Conservation (phyloP, 2,113 vertebrate species). For the Grammomys surdaster region DNA sequence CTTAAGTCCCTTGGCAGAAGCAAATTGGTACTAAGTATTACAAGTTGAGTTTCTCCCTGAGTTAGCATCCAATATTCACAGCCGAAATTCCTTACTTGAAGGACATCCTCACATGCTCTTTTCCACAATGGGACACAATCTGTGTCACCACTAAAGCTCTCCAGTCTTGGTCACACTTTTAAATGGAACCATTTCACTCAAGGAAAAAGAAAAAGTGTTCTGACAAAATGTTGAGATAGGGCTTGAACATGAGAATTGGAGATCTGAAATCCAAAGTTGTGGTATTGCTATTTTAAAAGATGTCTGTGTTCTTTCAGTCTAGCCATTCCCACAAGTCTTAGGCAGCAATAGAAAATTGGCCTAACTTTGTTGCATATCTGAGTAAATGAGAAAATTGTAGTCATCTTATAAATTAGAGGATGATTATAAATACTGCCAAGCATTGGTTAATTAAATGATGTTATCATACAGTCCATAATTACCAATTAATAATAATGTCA, state of each 20-base stretch:
- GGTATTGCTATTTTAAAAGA: background rate
- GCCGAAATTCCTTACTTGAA: background rate
- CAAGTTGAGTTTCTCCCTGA: background rate
- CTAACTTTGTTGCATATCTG: constrained; percentile 16
- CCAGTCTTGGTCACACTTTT: background rate
- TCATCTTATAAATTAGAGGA: constrained; percentile 51
- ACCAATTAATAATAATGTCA: constrained; percentile 67
- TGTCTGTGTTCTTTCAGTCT: too few species aligned
- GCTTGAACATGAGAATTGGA: background rate
- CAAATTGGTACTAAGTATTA: background rate
- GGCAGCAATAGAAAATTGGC: background rate
- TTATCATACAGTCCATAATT: constrained; percentile 52
- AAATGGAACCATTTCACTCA: background rate
- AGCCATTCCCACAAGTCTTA: background rate
- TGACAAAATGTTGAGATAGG: background rate
- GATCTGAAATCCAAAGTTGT: background rate
- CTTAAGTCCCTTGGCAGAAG: background rate
- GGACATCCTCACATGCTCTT: background rate
- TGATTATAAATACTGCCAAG: constrained; percentile 57
- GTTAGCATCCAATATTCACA: background rate
- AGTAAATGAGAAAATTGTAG: background rate
- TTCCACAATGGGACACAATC: too few species aligned
- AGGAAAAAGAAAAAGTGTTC: background rate
- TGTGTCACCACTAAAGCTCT: background rate
- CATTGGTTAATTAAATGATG: constrained; percentile 66